Conservation (phyloP, 2,888 invertebrate species). For the Drosophila helvetica region DNA sequence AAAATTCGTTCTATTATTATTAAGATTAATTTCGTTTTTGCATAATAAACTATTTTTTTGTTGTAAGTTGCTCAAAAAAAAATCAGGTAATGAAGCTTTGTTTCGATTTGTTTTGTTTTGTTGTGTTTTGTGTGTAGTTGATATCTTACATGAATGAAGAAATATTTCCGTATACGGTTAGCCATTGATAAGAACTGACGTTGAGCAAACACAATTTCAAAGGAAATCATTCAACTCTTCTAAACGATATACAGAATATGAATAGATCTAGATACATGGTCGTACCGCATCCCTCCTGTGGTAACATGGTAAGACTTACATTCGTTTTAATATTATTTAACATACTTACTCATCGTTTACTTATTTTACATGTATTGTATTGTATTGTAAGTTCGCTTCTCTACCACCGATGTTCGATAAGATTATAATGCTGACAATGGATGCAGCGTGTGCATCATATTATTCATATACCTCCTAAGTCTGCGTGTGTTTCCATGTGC, state of each 20-base stretch:
- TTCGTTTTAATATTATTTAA: conserved; percentile 60
- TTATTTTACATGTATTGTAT: conserved; percentile 12
- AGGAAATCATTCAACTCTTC: conserved; percentile 32
- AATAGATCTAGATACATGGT: conserved; percentile 7
- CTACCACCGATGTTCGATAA: conserved; percentile 23
- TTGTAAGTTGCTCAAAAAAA: conserved; percentile 67
- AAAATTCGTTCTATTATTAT: conserved; percentile 69
- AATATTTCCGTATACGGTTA: conserved; percentile 6
- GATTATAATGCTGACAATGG: conserved; percentile 19
- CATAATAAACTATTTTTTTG: conserved; percentile 55
- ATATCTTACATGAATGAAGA: conserved; percentile 38
- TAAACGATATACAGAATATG: conserved; percentile 7
- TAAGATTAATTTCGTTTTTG: conserved; percentile 34
- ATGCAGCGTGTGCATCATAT: conserved; percentile 59
- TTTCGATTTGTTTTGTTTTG: conserved; percentile 57
- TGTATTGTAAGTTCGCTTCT: conserved; percentile 8
- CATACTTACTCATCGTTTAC: conserved; percentile 46
- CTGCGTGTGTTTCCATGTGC: conserved; percentile 46
- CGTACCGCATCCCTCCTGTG: not conserved
- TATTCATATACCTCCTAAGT: conserved; percentile 53
- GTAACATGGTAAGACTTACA: conserved; percentile 17
- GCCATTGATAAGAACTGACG: conserved; percentile 4
- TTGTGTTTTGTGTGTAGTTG: conserved; percentile 29
- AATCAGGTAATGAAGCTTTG: conserved; percentile 79
- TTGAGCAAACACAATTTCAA: conserved; percentile 40